Percentiles rank a stretch among this genome's conserved stretches.
phyloP scores from a whole-genome alignment of 2,113 vertebrate genomes.

The Leucoraja erinaceus region DNA sequence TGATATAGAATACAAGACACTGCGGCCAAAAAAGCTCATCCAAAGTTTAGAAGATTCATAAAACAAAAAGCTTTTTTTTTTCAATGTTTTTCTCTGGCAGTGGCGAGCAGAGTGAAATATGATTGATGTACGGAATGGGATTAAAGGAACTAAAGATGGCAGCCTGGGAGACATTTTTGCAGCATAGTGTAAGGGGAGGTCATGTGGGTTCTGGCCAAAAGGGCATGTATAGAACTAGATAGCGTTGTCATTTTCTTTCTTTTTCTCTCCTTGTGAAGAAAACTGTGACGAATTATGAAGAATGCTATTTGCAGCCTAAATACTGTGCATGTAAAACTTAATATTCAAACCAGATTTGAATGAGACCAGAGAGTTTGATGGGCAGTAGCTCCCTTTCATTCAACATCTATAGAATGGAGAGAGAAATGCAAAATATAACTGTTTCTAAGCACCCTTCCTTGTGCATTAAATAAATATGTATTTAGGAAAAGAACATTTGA shows the following conservation, averaged over 20 bases:
- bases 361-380: background rate
- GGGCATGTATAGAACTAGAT: conserved; percentile 8
- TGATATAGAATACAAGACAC: background rate
- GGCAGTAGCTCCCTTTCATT: background rate
- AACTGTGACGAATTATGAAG: background rate
- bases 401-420: background rate
- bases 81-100: background rate
- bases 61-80: conserved; percentile 27
- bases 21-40: background rate
- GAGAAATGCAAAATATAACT: background rate
- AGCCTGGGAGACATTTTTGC: conserved; percentile 27
- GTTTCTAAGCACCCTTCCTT: background rate
- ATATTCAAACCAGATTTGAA: conserved; percentile 28
- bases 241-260: background rate
- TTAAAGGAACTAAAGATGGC: conserved; percentile 22
- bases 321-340: background rate
- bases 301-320: background rate
- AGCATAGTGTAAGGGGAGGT: conserved; percentile 13
- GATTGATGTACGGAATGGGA: conserved; percentile 10
- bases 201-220: conserved; percentile 20
- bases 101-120: background rate
- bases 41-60: background rate
- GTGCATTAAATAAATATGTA: background rate
- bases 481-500: background rate
- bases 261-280: background rate